phyloP scores from a whole-genome alignment of 2,113 vertebrate genomes.

The Heloderma charlesbogerti region DNA sequence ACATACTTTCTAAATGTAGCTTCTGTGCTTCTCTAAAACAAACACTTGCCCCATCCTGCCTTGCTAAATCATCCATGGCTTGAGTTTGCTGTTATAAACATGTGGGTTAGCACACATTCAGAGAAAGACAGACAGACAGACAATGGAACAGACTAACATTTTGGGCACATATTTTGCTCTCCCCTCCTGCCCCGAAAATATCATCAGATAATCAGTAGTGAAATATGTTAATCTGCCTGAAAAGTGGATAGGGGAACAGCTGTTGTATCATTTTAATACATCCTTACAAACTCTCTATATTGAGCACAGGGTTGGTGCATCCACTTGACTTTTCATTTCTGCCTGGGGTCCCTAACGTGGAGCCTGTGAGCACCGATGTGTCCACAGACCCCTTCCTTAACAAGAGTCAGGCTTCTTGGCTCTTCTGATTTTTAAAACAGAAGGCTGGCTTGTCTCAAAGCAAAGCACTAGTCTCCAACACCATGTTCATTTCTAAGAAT shows the following conservation, averaged over 20 bases:
- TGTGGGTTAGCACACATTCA: conserved; percentile 44
- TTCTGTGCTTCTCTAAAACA: conserved; percentile 64
- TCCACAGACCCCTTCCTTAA: no score
- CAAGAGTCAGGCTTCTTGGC: no score
- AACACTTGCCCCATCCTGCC: conserved; percentile 45
- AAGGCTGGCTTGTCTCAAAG: no score
- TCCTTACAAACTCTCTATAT: neutral
- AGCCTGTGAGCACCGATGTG: no score
- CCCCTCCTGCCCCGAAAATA: conserved; percentile 30
- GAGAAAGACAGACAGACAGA: conserved; percentile 22
- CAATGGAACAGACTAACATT: conserved; percentile 21
- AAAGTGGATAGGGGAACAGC: neutral
- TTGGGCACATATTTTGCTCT: conserved; percentile 27
- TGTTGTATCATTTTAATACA: neutral
- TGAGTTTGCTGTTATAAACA: conserved; percentile 46
- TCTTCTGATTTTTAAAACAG: no score
- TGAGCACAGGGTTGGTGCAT: fast-evolving
- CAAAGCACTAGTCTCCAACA: no score
- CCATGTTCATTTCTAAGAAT: no score
- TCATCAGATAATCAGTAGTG: neutral
- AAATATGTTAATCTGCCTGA: conserved; percentile 17
- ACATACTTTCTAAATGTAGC: conserved; percentile 57
- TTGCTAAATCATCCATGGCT: conserved; percentile 43
- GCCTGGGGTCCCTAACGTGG: no score
- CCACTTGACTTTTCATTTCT: neutral